Conservation (phyloP, 2,888 invertebrate genomes). For the Ischnura elegans region DNA sequence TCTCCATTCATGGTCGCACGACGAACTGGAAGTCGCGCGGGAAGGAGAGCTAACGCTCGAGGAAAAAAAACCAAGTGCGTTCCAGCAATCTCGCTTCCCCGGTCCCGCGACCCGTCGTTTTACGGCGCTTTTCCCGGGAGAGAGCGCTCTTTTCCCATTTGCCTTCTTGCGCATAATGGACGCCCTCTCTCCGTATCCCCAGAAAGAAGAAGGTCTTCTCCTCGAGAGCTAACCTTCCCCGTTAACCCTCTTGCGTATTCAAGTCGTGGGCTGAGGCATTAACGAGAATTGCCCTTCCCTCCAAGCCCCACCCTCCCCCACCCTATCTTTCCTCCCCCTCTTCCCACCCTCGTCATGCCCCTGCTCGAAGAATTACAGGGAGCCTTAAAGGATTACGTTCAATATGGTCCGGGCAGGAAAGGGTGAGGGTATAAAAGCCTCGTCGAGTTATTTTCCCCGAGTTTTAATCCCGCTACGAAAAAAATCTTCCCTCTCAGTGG, state of each 20-base stretch:
- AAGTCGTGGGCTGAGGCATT: conserved; percentile 21
- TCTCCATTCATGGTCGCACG: neutral
- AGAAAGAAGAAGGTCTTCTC: conserved; percentile 20
- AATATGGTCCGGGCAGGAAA: neutral
- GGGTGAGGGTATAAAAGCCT: neutral
- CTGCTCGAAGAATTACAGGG: neutral
- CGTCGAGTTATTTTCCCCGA: conserved; percentile 6
- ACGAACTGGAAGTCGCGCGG: neutral
- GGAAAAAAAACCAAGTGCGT: neutral
- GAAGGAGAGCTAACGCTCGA: neutral
- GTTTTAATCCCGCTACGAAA: neutral
- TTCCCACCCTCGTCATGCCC: neutral
- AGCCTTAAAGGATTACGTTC: neutral
- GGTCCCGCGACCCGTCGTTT: neutral
- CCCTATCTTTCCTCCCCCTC: neutral
- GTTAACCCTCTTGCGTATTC: conserved; percentile 1
- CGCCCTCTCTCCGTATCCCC: neutral
- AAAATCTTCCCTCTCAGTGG: neutral
- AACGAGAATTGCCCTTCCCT: conserved; percentile 1
- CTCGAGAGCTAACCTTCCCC: conserved; percentile 43
- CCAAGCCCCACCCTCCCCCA: neutral
- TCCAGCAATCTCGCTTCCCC: neutral
- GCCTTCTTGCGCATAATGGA: neutral
- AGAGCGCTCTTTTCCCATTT: neutral
- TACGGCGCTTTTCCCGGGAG: neutral